A percentile compares a stretch with the other conserved stretches of the same genome.
These are phyloP conservation scores for Aphelenchoides besseyi DNA, from an alignment of 1,140 invertebrate species.

Conservation along the genomic window DNA sequence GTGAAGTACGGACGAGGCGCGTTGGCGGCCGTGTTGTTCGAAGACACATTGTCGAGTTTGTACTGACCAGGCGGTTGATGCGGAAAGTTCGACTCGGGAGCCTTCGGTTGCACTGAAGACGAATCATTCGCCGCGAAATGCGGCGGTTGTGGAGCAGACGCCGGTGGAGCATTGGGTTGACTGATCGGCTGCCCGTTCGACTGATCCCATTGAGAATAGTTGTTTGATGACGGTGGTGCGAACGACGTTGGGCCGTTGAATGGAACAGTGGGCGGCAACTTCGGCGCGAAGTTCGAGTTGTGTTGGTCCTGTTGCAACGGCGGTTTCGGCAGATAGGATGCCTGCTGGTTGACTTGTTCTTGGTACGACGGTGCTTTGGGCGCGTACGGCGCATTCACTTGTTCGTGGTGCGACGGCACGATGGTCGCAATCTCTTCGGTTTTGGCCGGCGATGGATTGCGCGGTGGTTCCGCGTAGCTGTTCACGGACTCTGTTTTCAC, in stretches of 20 bases:
- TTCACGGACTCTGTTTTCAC: neutral
- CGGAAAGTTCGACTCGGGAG: conserved; percentile 1
- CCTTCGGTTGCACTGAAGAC: neutral
- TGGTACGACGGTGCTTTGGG: neutral
- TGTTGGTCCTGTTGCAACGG: no score
- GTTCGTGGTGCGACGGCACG: conserved; percentile 37
- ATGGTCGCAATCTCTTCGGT: conserved; percentile 39
- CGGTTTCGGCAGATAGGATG: neutral
- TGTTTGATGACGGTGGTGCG: neutral
- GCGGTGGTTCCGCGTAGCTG: conserved; percentile 13
- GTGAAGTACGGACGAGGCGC: conserved; percentile 46
- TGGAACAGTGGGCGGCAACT: neutral
- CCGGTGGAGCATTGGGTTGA: no score
- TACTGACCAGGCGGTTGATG: neutral
- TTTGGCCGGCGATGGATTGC: conserved; percentile 13
- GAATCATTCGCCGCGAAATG: neutral
- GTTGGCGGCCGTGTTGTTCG: conserved; percentile 34
- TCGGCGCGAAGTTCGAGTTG: neutral
- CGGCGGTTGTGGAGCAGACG: neutral
- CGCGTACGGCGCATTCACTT: conserved; percentile 10
- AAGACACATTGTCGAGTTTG: neutral
- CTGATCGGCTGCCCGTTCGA: neutral
- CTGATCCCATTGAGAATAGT: no score
- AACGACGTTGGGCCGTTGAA: neutral
- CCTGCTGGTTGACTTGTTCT: neutral